Evolutionary conservation across 2,113 vertebrate genomes (phyloP).

Genomic region (Bubo bubo): DNA sequence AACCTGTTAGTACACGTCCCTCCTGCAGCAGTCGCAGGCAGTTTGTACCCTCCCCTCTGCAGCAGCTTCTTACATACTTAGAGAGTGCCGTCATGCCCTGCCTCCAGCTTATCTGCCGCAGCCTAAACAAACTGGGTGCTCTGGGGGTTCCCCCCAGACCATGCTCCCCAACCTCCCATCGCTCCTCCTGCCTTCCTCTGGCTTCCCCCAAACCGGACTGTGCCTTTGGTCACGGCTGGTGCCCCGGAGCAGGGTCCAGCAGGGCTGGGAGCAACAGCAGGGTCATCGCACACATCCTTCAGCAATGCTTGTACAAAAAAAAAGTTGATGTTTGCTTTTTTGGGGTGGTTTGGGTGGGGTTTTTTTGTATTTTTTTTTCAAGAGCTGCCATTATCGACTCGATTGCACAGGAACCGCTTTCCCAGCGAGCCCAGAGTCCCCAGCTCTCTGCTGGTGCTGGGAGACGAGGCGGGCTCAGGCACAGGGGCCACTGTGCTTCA

Average conservation of each 20-base stretch:
- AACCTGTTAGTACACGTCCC: background rate
- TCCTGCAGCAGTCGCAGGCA: background rate
- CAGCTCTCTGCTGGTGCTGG: background rate
- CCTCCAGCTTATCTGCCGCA: background rate
- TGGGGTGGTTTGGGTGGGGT: no score
- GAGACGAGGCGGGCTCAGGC: rapidly evolving
- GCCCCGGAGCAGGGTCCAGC: rapidly evolving
- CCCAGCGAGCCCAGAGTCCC: background rate
- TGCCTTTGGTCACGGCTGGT: background rate
- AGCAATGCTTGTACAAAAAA: background rate
- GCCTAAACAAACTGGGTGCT: background rate
- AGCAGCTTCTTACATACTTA: background rate
- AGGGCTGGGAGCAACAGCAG: background rate
- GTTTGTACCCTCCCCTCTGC: background rate
- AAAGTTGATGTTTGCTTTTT: background rate
- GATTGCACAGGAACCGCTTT: background rate
- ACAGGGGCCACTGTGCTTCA: rapidly evolving
- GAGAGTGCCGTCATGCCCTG: background rate
- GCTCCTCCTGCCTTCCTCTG: background rate
- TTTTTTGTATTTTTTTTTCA: background rate
- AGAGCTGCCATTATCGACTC: rapidly evolving
- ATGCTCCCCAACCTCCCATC: background rate
- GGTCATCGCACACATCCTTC: background rate
- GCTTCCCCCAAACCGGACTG: background rate
- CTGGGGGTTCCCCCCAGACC: background rate